phyloP scores from a whole-genome alignment of 2,888 invertebrate species.

The Ormyrus thymus region DNA sequence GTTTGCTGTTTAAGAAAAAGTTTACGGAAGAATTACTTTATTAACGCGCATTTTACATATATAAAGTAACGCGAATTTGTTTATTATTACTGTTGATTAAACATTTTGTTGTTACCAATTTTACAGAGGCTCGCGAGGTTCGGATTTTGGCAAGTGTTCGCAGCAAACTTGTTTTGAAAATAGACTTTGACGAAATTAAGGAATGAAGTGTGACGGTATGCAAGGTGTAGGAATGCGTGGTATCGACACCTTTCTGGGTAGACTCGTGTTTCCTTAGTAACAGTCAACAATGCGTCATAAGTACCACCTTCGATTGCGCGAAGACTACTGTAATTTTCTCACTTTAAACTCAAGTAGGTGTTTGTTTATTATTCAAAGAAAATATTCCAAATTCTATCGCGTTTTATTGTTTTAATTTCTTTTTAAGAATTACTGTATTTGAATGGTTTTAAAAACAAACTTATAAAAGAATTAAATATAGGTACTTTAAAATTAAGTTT shows the following conservation, averaged over 20 bases:
- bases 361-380: no score
- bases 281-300: slow-evolving; percentile 69
- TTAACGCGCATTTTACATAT: not conserved
- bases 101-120: no score
- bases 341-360: not conserved
- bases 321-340: slow-evolving; percentile 10
- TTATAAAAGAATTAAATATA: no score
- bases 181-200: not conserved
- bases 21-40: not conserved
- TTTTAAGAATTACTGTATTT: no score
- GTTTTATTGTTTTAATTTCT: no score
- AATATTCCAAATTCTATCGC: no score
- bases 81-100: not conserved
- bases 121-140: no score
- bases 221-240: slow-evolving; percentile 59
- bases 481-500: no score
- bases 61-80: not conserved
- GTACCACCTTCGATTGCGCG: slow-evolving; percentile 32
- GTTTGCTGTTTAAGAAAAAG: not conserved
- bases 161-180: no score
- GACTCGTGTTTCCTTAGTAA: slow-evolving; percentile 70
- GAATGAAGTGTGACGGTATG: not conserved
- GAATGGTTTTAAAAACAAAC: no score
- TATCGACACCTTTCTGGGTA: slow-evolving; percentile 69
- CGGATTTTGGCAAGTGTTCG: no score